Conservation (phyloP, 2,797 vertebrate species). For the Delichon dasypus region DNA sequence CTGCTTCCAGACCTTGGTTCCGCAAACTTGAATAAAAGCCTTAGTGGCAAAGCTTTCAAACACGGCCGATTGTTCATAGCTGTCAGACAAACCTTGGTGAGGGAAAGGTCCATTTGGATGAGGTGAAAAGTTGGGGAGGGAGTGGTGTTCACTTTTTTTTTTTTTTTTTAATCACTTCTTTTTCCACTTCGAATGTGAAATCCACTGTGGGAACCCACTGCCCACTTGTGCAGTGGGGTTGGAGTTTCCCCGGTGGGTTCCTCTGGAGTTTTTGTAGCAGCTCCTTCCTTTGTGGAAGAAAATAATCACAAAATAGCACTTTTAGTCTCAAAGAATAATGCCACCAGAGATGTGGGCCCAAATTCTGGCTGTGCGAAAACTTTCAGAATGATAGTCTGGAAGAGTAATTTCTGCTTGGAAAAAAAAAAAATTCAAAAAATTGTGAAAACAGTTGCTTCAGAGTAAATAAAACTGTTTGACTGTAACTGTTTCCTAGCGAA, state of each 20-base stretch:
- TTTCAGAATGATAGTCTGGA: background rate
- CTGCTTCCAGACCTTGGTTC: background rate
- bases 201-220: accelerated
- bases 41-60: background rate
- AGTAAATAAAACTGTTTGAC: background rate
- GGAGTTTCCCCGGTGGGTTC: background rate
- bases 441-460: background rate
- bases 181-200: background rate
- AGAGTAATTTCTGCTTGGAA: background rate
- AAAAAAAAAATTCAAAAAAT: background rate
- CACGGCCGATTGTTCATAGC: background rate
- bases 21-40: background rate
- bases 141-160: accelerated
- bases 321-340: background rate
- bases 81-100: background rate
- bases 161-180: background rate
- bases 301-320: background rate
- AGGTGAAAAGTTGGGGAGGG: background rate
- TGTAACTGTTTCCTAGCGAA: background rate
- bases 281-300: background rate
- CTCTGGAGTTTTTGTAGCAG: background rate
- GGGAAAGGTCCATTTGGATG: background rate
- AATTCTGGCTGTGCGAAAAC: background rate
- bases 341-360: too few relatives aligned
- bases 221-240: background rate